Base-by-base conservation (phyloP, 2,888 invertebrate species). In the Lasioglossum villosulum region DNA sequence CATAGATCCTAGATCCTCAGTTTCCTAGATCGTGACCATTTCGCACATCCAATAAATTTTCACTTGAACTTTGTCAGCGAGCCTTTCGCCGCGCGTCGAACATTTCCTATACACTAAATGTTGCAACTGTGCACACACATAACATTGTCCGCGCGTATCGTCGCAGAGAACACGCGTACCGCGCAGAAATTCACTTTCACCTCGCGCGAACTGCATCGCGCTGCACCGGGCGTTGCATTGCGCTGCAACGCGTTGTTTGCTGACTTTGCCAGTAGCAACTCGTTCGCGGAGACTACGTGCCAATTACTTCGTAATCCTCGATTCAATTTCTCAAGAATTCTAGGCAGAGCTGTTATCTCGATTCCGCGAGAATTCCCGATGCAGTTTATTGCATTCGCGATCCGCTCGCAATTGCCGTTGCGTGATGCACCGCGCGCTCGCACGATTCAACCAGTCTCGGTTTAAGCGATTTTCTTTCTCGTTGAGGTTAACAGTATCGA, bases 101-200 rank as follows among this genome's bases (percentile, higher is more conserved):
- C 74, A 74, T 74, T 77, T 87, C 80, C 83, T 84, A 75, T 76
- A 78, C 73, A 59, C 30, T 74, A 83, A 89, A 82, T 90, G 86
- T 90, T 78, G 82, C 68, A 84, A 90, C 71, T 42, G 68, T 66
- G n/a, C 59, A 66, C 52, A 59, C 82, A 68, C 79, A 83, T 78
- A 86, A 82, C 75, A 86, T 88, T 79, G 84, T 48, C 68, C 52
- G 83, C 70, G 71, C 75, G 78, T 73, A 30, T 14, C 27, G 73
- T 37, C 70, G 68, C 76, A 72, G 52, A 27, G 77, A 42, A 63
- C 63, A 77, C 78, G 82, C 68, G 77, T 63, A 80, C 77, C 77
- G 78, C 77, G 78, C 83, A 88, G 90, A 93, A 91, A 91, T 91
- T 92, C 92, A 92, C 92, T 93, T 92, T 92, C 92, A 92, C 92